A percentile compares a stretch with the other conserved stretches of the same genome.
Conservation (phyloP, 1,140 invertebrate genomes). For the Andricus grossulariae region DNA sequence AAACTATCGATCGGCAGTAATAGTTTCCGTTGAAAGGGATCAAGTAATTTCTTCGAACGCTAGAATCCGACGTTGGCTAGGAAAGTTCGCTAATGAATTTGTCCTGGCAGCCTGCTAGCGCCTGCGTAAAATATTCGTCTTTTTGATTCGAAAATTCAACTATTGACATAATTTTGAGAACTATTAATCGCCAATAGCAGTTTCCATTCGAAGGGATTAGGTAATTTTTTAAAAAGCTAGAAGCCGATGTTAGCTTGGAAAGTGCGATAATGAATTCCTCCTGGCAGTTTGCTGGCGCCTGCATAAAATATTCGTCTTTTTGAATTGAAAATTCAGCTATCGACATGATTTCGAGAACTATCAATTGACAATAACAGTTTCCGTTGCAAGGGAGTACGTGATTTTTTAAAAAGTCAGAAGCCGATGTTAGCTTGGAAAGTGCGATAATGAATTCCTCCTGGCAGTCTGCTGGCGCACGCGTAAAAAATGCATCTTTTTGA, state of each 20-base stretch:
- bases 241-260: constrained; percentile 10
- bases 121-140: too few species aligned
- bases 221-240: constrained; percentile 33
- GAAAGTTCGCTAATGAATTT: constrained; percentile 51
- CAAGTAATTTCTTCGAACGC: constrained; percentile 33
- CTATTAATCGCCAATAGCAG: constrained; percentile 2
- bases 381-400: neutral
- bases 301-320: too few species aligned
- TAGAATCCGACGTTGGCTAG: neutral
- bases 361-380: constrained; percentile 1
- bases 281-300: neutral
- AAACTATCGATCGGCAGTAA: constrained; percentile 21
- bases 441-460: constrained; percentile 47
- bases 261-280: constrained; percentile 50
- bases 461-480: neutral
- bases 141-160: too few species aligned
- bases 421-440: constrained; percentile 34
- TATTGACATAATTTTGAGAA: neutral
- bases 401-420: constrained; percentile 25
- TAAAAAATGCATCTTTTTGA: too few species aligned
- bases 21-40: neutral
- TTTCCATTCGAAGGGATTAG: neutral
- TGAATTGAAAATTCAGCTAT: neutral
- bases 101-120: neutral
- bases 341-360: constrained; percentile 3